A percentile compares a stretch with the other conserved stretches of the same genome.
Conservation (phyloP, 2,113 vertebrate species). For the Epinephelus moara region DNA sequence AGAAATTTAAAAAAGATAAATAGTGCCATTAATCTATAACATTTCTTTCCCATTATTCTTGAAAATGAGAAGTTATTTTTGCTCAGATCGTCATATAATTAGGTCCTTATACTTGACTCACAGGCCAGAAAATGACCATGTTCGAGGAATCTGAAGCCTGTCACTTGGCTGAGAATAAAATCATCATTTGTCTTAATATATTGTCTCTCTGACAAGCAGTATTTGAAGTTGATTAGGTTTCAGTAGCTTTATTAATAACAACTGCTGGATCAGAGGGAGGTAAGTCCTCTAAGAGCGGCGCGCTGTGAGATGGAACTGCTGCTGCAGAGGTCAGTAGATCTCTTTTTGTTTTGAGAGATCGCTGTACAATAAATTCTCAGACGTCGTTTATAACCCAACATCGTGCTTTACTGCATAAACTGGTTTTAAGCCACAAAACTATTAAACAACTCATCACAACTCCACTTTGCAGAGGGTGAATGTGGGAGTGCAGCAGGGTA, state of each 20-base stretch:
- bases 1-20: conserved; percentile 95
- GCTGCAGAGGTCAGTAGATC: conserved; percentile 62
- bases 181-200: conserved; percentile 99
- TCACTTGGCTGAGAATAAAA: conserved; percentile 96
- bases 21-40: conserved; percentile 99
- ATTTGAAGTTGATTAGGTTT: conserved; percentile 95
- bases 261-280: conserved; percentile 62
- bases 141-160: conserved; percentile 94
- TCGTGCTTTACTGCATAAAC: conserved; percentile 66
- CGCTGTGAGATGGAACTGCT: conserved; percentile 33
- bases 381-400: conserved; percentile 61
- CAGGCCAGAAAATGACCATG: conserved; percentile 95
- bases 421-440: conserved; percentile 78
- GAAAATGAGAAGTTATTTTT: conserved; percentile 97
- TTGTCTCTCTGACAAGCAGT: conserved; percentile 95
- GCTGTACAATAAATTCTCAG: conserved; percentile 56
- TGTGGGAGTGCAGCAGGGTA: conserved; percentile 81
- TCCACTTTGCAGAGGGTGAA: conserved; percentile 79
- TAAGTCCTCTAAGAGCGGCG: conserved; percentile 27
- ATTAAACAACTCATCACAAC: conserved; percentile 84
- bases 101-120: conserved; percentile 95
- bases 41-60: conserved; percentile 98
- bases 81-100: conserved; percentile 96
- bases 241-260: conserved; percentile 89
- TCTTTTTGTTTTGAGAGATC: conserved; percentile 56